Evolutionary conservation across 2,113 vertebrate species (phyloP), one percentile per base, ranked within the genome.

Genomic region (Leucoraja erinaceus): DNA sequence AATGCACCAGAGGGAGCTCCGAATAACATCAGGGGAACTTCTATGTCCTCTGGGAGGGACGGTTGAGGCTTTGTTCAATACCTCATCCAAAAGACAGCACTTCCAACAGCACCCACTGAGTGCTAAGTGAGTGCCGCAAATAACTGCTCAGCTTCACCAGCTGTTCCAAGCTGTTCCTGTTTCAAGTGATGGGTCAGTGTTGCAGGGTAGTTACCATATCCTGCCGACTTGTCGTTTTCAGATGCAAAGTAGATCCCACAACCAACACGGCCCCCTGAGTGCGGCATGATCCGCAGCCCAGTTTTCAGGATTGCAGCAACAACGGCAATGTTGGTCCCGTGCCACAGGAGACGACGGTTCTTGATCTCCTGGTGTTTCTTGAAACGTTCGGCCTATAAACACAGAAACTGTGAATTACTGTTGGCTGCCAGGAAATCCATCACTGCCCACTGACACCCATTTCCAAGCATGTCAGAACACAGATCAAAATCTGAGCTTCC

Each of bases 211-310:
- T 98, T 94, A 99, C 98, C 97, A 0, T 98, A 99, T 93, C 86
- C 0, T 0, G 97, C 97, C 20, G 98, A 99, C 94, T 98, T 99
- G 92, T 93, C 93, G 95, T 97, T 98, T 96, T 99, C 98, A 0
- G 97, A 99, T 61, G 98, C 97, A 0, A 98, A 99, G 95, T 98
- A 99, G 93, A 99, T 97, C 31, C 98, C 98, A 16, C 94, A 94
- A 93, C 98, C 98, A 16, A 98, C 97, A 0, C 97, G 96, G 0
- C 98, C 98, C 0, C 98, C 97, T 0, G 98, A 98, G 93, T 98
- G 98, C 0, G 98, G 98, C 98, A 98, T 98, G 94, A 99, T 98
- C 78, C 97, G 97, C 93, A 99, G 96, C 3, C 98, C 98, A 0
- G 96, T 98, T 95, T 97, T 98, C 93, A 99, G 96, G 94, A 99